Percentiles rank a stretch among this genome's conserved stretches.
These are phyloP conservation scores for Actinemys pallida DNA, from an alignment of 2,113 vertebrate genomes.

Conservation along the genomic window DNA sequence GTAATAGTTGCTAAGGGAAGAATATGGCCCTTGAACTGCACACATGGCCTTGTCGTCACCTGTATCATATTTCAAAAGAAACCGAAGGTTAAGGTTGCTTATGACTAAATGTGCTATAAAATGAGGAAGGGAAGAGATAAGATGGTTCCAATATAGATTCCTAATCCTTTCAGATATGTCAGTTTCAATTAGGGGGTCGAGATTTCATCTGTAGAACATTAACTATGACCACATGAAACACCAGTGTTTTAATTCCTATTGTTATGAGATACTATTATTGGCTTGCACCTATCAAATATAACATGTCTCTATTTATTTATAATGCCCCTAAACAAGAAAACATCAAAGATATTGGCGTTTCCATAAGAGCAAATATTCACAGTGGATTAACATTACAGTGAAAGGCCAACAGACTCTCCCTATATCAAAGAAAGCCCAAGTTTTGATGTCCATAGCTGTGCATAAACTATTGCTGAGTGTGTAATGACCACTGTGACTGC, in stretches of 20 bases:
- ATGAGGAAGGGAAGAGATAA: background rate
- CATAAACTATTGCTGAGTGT: background rate
- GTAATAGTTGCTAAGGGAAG: background rate
- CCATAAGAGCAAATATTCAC: background rate
- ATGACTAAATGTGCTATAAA: background rate
- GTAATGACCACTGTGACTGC: background rate
- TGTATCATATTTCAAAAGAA: background rate
- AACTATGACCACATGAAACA: rapidly evolving
- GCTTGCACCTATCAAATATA: constrained; percentile 20
- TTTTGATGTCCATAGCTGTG: background rate
- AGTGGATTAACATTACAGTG: constrained; percentile 10
- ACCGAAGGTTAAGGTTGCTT: background rate
- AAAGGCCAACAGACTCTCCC: background rate
- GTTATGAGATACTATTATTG: background rate
- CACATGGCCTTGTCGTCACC: background rate
- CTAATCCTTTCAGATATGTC: background rate
- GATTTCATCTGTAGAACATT: background rate
- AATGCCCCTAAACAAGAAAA: background rate
- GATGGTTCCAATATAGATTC: background rate
- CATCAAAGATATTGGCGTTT: background rate
- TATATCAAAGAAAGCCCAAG: background rate
- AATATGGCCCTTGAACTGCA: background rate
- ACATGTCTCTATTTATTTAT: background rate
- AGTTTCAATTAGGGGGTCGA: background rate
- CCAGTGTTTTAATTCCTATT: background rate